Evolutionary conservation across 2,797 vertebrate genomes (phyloP), one percentile per base, ranked within the genome.

Genomic region (Sebastes vulpes): DNA sequence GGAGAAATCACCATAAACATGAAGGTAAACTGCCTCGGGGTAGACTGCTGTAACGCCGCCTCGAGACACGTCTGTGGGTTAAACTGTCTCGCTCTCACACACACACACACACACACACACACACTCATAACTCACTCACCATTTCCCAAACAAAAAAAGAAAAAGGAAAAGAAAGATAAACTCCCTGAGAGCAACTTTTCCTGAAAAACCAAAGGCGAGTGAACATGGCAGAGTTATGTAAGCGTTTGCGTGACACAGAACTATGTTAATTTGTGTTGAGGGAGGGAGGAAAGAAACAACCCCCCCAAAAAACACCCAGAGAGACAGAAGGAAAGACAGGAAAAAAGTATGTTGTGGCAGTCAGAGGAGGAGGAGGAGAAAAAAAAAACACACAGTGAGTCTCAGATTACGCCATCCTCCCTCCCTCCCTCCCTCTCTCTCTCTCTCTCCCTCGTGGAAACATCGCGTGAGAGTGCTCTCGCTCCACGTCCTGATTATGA

Each of bases 381-480:
- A 70, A 91, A 91, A 23, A 89, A 85, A 89, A 87, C 72, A 85
- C 81, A 90, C 81, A 89, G 77, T 4, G 29, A 71, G 90, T 92
- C 93, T 96, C 96, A 92, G 91, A 94, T 96, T 96, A 95, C 95
- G 88, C 84, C 91, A 84, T 89, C 86, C 84, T 83, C 81, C 86
- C 69, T 79, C 80, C 78, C 70, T 86, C 85, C 79, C 90, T 88
- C 83, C n/a, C n/a, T n/a, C n/a, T n/a, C n/a, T n/a, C n/a, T n/a
- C n/a, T n/a, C n/a, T n/a, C n/a, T n/a, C 89, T 91, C 90, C 90
- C 91, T 92, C 79, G 54, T 92, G 89, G 93, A 94, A 93, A 94
- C 94, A 96, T 96, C 66, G 96, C 95, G 95, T 96, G 96, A 95
- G 94, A 96, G 92, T 32, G 66, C 90, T 90, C 90, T 90, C 76